A percentile compares a stretch with the other conserved stretches of the same genome.
These are phyloP conservation scores for Coreius guichenoti DNA, from an alignment of 2,797 vertebrate genomes.

Conservation along the genomic window DNA sequence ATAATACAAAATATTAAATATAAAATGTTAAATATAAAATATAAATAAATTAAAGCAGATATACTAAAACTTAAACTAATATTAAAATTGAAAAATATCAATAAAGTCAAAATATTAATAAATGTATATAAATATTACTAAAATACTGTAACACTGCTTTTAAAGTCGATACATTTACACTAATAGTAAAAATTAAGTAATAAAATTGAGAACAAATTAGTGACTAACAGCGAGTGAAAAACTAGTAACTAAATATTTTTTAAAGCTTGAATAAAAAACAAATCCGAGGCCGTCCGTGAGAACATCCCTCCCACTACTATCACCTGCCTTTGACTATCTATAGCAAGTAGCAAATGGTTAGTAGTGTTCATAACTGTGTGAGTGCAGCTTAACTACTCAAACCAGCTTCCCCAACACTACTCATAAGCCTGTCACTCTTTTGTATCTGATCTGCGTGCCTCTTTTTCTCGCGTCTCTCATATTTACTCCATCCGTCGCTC, in stretches of 20 bases:
- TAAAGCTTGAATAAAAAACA: not conserved
- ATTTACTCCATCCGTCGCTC: conserved; percentile 71
- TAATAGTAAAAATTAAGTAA: not conserved
- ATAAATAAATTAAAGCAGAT: not conserved
- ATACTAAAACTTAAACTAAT: not conserved
- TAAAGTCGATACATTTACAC: not conserved
- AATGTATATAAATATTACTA: not conserved
- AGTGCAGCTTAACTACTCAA: not conserved
- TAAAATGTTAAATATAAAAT: too few species aligned
- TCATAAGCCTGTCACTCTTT: not conserved
- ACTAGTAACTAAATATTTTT: not conserved
- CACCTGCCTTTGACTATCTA: not conserved
- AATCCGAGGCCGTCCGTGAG: not conserved
- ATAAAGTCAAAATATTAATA: not conserved
- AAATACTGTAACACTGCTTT: not conserved
- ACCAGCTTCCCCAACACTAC: not conserved
- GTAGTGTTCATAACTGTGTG: not conserved
- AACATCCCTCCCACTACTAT: not conserved
- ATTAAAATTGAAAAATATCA: not conserved
- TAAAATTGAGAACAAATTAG: not conserved
- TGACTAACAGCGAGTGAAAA: not conserved
- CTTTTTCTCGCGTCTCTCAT: conserved; percentile 60
- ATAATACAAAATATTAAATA: too few species aligned
- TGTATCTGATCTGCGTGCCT: not conserved
- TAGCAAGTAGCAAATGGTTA: not conserved